Evolutionary conservation across 2,888 invertebrate genomes (phyloP).

Genomic region (Macropis europaea): DNA sequence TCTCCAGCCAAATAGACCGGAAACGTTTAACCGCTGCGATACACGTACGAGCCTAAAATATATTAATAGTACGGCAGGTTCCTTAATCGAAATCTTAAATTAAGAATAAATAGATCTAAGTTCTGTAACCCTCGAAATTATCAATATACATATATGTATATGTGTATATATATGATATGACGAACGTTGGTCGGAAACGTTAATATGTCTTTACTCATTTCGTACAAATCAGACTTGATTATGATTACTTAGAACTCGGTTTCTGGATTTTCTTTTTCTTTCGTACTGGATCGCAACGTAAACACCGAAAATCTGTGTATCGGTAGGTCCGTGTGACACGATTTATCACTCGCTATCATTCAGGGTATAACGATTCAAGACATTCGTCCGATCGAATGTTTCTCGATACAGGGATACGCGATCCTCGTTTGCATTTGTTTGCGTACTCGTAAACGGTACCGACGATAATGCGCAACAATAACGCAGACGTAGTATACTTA

Average conservation of each 20-base stretch:
- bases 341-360: not conserved
- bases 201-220: conserved; percentile 17
- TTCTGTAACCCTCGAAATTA: conserved; percentile 42
- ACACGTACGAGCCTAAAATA: conserved; percentile 27
- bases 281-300: too few relatives aligned
- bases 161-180: conserved; percentile 51
- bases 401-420: not conserved
- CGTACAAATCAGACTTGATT: conserved; percentile 36
- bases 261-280: not conserved
- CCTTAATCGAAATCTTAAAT: conserved; percentile 47
- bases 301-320: not conserved
- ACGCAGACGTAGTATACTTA: conserved; percentile 12
- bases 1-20: conserved; percentile 9
- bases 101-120: conserved; percentile 44
- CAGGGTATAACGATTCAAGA: not conserved
- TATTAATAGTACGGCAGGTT: conserved; percentile 43
- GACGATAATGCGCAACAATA: conserved; percentile 18
- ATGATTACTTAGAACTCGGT: not conserved
- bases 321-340: not conserved
- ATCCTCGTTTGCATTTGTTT: conserved; percentile 25
- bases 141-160: conserved; percentile 40
- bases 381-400: not conserved
- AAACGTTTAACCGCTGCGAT: conserved; percentile 36
- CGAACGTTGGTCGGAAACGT: conserved; percentile 56
- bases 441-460: not conserved